Percentiles rank a stretch among this genome's conserved stretches.
Conservation (phyloP, 2,888 invertebrate species). For the Branchipolynoe longqiensis region DNA sequence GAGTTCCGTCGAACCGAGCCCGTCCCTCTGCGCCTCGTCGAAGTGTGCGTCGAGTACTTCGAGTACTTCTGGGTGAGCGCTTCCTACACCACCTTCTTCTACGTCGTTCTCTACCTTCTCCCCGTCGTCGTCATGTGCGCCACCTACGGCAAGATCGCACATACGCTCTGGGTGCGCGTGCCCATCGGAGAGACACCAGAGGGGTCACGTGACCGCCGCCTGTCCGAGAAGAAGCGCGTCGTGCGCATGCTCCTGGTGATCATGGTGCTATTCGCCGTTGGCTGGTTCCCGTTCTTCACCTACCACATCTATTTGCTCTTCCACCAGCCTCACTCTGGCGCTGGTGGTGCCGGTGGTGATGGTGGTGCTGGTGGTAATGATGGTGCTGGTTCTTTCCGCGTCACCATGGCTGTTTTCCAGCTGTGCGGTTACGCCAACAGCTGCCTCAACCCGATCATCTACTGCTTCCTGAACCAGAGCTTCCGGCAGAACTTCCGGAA, state of each 20-base stretch:
- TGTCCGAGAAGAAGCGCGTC: constrained; percentile 71
- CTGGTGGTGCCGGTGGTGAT: no score
- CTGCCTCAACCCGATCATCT: constrained; percentile 76
- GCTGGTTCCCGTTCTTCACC: constrained; percentile 77
- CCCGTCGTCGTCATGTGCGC: constrained; percentile 73
- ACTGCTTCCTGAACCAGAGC: constrained; percentile 76
- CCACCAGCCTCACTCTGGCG: constrained; percentile 23
- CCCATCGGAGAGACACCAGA: constrained; percentile 72
- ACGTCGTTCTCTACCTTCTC: constrained; percentile 71
- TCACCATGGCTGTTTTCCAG: constrained; percentile 72
- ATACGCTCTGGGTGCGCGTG: constrained; percentile 72
- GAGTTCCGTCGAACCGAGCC: neutral
- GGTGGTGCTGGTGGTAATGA: neutral
- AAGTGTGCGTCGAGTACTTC: constrained; percentile 72
- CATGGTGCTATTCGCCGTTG: constrained; percentile 72
- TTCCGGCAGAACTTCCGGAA: constrained; percentile 72
- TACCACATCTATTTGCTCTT: constrained; percentile 71
- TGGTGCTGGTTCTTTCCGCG: constrained; percentile 64
- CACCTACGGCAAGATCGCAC: constrained; percentile 73
- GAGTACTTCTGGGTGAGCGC: constrained; percentile 64
- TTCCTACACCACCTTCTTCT: constrained; percentile 70
- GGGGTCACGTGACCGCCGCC: constrained; percentile 67
- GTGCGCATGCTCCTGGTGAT: constrained; percentile 73
- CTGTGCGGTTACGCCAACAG: constrained; percentile 75
- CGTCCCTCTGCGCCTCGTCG: neutral